These are phyloP conservation scores for Scaptomyza polygonia DNA, from an alignment of 2,888 invertebrate species.

Conservation along the genomic window DNA sequence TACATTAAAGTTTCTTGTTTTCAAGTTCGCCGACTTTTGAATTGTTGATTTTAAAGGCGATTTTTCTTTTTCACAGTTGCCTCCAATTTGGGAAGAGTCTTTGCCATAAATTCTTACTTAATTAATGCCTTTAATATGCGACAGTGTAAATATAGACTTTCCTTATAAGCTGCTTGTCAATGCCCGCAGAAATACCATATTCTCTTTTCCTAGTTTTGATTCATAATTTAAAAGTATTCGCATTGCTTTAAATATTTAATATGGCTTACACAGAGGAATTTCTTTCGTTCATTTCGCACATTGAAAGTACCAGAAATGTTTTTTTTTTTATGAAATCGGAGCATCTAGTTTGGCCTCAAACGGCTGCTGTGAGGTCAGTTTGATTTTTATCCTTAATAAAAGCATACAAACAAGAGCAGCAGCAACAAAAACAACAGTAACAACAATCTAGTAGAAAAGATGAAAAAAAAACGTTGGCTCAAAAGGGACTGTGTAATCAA, in stretches of 20 bases:
- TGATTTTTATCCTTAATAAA: slow-evolving; percentile 68
- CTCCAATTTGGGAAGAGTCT: not conserved
- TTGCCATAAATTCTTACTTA: too few species aligned
- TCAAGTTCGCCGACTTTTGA: too few species aligned
- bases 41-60: too few species aligned
- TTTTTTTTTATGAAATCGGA: slow-evolving; percentile 20
- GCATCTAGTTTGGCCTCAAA: slow-evolving; percentile 26
- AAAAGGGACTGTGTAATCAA: slow-evolving; percentile 69
- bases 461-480: slow-evolving; percentile 33
- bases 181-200: too few species aligned
- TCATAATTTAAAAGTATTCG: too few species aligned
- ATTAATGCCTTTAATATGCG: too few species aligned
- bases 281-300: not conserved
- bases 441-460: slow-evolving; percentile 15
- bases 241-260: too few species aligned
- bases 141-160: too few species aligned
- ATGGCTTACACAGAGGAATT: too few species aligned
- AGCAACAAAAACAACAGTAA: slow-evolving; percentile 13
- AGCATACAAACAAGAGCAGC: slow-evolving; percentile 51
- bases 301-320: slow-evolving; percentile 6
- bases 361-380: slow-evolving; percentile 55
- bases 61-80: not conserved
- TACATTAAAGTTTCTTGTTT: too few species aligned
- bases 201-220: too few species aligned
- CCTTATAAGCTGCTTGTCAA: too few species aligned